phyloP scores from a whole-genome alignment of 2,888 invertebrate species.

The Itoplectis maculator region DNA sequence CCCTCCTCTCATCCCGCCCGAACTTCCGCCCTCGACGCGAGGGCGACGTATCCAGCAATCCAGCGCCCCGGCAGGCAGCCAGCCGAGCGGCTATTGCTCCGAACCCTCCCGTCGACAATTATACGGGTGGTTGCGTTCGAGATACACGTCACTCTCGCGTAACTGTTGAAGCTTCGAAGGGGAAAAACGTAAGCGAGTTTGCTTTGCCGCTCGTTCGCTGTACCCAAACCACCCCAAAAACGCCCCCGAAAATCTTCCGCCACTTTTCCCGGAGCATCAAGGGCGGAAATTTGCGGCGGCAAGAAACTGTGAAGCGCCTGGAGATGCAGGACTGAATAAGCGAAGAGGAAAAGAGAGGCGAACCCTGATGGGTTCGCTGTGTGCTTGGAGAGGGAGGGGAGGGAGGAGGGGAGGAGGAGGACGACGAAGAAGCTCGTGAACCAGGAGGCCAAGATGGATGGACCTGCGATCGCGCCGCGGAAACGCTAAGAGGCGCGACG shows the following conservation, averaged over 20 bases:
- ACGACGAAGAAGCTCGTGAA: constrained; percentile 43
- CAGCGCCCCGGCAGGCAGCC: background rate
- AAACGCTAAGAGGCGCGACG: constrained; percentile 83
- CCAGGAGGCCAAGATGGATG: constrained; percentile 79
- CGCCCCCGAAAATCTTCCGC: constrained; percentile 7
- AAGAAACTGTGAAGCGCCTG: constrained; percentile 53
- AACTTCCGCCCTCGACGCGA: constrained; percentile 25
- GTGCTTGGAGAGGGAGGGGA: constrained; percentile 21
- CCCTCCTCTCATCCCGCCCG: constrained; percentile 37
- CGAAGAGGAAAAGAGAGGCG: constrained; percentile 40
- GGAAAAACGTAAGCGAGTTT: constrained; percentile 66
- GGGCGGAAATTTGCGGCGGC: constrained; percentile 64
- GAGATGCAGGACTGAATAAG: constrained; percentile 26
- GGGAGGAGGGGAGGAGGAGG: constrained; percentile 27
- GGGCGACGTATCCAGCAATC: constrained; percentile 11
- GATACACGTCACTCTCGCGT: constrained; percentile 83
- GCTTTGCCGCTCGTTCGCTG: constrained; percentile 41
- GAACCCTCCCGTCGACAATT: constrained; percentile 80
- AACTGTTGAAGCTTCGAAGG: constrained; percentile 78
- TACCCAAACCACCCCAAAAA: too few relatives aligned
- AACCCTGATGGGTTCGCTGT: constrained; percentile 47
- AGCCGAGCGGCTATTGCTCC: background rate
- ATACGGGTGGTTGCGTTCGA: constrained; percentile 82
- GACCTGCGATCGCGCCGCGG: constrained; percentile 75
- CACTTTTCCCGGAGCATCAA: constrained; percentile 41